Percentiles rank a stretch among this genome's conserved stretches.
Evolutionary conservation across 2,888 invertebrate genomes (phyloP).

Genomic region (Perithous albicinctus): DNA sequence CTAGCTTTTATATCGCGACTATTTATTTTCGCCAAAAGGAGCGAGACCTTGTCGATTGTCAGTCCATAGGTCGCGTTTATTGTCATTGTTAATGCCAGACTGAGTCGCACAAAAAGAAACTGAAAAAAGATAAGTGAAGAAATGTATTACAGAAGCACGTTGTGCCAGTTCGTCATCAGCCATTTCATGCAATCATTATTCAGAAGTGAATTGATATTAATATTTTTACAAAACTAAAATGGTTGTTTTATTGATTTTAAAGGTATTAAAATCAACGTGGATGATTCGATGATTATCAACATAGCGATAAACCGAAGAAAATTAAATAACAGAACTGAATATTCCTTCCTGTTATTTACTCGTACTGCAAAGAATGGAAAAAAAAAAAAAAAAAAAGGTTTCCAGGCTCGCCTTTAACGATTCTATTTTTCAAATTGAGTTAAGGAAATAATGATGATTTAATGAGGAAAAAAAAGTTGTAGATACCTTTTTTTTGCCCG

Average conservation of each 20-base stretch:
- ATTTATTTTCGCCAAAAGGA: slow-evolving; percentile 2
- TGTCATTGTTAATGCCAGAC: slow-evolving; percentile 16
- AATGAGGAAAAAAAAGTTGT: neutral
- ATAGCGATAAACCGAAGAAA: too few species aligned
- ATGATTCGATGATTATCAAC: too few species aligned
- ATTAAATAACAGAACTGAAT: too few species aligned
- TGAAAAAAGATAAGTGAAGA: neutral
- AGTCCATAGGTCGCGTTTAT: slow-evolving; percentile 25
- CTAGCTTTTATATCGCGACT: neutral
- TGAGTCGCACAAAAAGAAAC: slow-evolving; percentile 17
- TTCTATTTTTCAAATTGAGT: neutral
- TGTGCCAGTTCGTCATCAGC: slow-evolving; percentile 40
- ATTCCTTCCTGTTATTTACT: too few species aligned
- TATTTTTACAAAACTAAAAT: too few species aligned
- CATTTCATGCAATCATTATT: neutral
- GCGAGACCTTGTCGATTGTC: neutral
- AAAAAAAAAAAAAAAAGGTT: too few species aligned
- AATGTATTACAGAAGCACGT: slow-evolving; percentile 8
- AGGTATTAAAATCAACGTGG: too few species aligned
- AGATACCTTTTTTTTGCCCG: too few species aligned
- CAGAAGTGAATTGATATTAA: too few species aligned
- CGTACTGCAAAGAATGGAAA: neutral
- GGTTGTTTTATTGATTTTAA: too few species aligned
- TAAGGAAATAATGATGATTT: neutral
- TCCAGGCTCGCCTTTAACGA: too few species aligned